Conservation (phyloP, 2,113 vertebrate genomes). For the Sula dactylatra region DNA sequence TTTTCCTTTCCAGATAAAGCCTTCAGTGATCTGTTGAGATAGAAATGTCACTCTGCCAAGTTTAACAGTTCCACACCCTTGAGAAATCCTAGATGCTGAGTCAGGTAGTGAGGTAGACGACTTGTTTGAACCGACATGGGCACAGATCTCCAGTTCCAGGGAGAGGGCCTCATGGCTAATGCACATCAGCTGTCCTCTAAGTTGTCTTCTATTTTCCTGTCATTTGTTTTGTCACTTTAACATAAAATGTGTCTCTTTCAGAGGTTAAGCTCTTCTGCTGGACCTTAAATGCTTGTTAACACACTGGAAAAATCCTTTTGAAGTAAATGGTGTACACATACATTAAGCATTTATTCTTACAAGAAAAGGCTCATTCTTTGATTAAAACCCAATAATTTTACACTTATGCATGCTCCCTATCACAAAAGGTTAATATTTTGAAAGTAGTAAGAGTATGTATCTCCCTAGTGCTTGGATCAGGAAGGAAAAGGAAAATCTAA, state of each 20-base stretch:
- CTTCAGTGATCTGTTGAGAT: not conserved
- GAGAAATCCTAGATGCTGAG: not conserved
- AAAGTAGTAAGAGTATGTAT: not conserved
- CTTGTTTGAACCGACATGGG: not conserved
- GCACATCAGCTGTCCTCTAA: not conserved
- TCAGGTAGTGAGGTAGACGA: not conserved
- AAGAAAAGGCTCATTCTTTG: not conserved
- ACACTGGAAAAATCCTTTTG: not conserved
- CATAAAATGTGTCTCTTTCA: not conserved
- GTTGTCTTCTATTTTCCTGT: not conserved
- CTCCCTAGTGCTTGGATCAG: not conserved
- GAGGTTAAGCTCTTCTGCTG: not conserved
- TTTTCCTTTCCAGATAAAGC: not conserved
- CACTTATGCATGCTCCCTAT: not conserved
- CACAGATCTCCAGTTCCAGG: not conserved
- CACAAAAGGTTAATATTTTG: not conserved
- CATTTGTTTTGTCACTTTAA: not conserved
- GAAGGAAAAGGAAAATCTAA: not conserved
- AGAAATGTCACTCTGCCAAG: not conserved
- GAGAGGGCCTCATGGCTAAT: not conserved
- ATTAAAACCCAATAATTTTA: not conserved
- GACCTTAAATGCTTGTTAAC: not conserved
- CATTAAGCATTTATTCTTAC: not conserved
- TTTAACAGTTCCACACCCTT: not conserved
- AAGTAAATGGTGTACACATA: rapidly evolving